Percentiles rank a stretch among this genome's conserved stretches.
Evolutionary conservation across 2,113 vertebrate species (phyloP).

Genomic region (Siniperca chuatsi): DNA sequence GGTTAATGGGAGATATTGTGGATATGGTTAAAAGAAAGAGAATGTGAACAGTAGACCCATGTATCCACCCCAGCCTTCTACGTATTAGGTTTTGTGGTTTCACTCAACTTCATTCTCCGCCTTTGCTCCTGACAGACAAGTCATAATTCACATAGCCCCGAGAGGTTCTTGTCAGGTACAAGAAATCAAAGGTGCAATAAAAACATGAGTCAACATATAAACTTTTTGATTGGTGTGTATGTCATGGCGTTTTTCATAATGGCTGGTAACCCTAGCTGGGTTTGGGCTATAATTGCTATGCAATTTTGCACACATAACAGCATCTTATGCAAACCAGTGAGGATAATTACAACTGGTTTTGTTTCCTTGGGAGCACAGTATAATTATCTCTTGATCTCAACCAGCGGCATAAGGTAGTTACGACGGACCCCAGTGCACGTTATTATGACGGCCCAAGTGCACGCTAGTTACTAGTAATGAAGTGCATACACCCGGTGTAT

Average conservation of each 20-base stretch:
- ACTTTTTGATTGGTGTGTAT: background rate
- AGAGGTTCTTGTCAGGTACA: background rate
- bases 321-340: constrained; percentile 20
- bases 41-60: background rate
- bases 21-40: background rate
- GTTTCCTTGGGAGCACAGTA: constrained; percentile 11
- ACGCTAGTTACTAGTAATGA: too few species aligned
- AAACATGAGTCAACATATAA: background rate
- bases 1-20: background rate
- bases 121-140: background rate
- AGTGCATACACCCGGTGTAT: too few species aligned
- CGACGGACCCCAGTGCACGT: too few species aligned
- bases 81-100: too few species aligned
- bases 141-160: background rate
- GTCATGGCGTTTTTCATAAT: background rate
- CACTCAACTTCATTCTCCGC: background rate
- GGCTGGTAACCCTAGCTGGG: background rate
- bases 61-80: too few species aligned
- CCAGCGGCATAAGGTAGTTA: too few species aligned
- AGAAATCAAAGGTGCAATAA: background rate
- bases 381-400: constrained; percentile 37
- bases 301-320: constrained; percentile 2
- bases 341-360: constrained; percentile 38
- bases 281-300: constrained; percentile 21
- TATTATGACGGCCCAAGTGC: too few species aligned